Base-by-base conservation (phyloP, 2,113 vertebrate genomes). In the Gorsachius goisagi region DNA sequence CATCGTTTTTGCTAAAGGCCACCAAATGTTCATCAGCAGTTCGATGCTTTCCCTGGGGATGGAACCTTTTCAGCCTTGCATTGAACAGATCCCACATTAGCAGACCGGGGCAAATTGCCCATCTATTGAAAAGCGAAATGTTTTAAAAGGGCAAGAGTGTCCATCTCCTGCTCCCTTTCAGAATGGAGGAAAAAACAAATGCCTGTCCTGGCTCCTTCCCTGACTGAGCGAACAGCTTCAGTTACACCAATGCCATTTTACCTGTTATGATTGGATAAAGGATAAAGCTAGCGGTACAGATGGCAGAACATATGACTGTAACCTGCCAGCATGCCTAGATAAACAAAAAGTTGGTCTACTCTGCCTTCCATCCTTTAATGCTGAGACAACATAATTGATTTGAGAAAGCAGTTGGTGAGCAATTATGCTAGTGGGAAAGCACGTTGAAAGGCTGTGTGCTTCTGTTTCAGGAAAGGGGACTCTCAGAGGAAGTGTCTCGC, bases 21-120 rank as follows among this genome's bases (percentile, higher is more conserved):
- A 97, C 97, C 97, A 97, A 97, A 97, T 97, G 97, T 97, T 97
- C 96, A 90, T 96, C 94, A 86, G 91, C 92, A 87, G 95, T 81
- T 97, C 45, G 37, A 60, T 93, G 95, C 93, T 93, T 53, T 96
- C 96, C 96, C 97, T 3, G 3, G 97, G 91, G 97, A 97, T 83
- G 96, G 85, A 97, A 97, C 97, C 97, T 97, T 97, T 97, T 92
- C 97, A 97, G 96, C 97, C 96, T 97, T 94, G 81, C 92, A 91
- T 77, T 95, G 95, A 97, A 60, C 93, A 96, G 91, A 93, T 96
- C 92, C 93, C 96, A 95, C 81, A 96, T 95, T 95, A 97, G 92
- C 95, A 97, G 96, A 85, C 93, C 15, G 18, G 94, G 96, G 96
- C 96, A 97, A 93, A 56, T 93, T 97, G 96, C 97, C 96, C 94